Percentiles rank a stretch among this genome's conserved stretches.
phyloP scores from a whole-genome alignment of 2,797 vertebrate genomes.

The Bucorvus abyssinicus region DNA sequence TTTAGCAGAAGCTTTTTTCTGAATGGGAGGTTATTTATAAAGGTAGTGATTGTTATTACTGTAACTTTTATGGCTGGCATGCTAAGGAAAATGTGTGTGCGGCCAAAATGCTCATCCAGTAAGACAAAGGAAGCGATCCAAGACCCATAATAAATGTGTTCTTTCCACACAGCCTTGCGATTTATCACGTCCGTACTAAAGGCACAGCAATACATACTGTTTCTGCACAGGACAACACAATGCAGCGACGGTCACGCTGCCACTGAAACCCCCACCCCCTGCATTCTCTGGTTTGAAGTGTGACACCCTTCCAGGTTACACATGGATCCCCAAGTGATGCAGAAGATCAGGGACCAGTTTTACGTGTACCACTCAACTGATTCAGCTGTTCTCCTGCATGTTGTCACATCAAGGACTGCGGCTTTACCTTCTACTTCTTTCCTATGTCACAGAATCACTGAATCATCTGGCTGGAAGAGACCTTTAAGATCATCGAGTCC shows the following conservation, averaged over 20 bases:
- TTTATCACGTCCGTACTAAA: not conserved
- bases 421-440: not conserved
- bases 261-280: not conserved
- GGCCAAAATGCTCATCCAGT: not conserved
- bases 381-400: not conserved
- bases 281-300: not conserved
- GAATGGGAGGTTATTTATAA: not conserved
- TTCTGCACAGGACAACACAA: not conserved
- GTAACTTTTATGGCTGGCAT: fast-evolving
- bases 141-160: not conserved
- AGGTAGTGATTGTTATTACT: not conserved
- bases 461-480: too few relatives aligned
- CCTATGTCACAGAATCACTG: not conserved
- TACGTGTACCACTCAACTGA: not conserved
- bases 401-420: not conserved
- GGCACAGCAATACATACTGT: fast-evolving
- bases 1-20: not conserved
- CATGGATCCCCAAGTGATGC: not conserved
- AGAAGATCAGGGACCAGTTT: not conserved
- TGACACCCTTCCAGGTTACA: fast-evolving
- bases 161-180: not conserved
- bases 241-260: fast-evolving
- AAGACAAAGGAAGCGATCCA: not conserved
- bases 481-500: too few relatives aligned
- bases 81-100: not conserved